A percentile compares a stretch with the other conserved stretches of the same genome.
Conservation (phyloP, 2,888 invertebrate species). For the Silvanus unidentatus region DNA sequence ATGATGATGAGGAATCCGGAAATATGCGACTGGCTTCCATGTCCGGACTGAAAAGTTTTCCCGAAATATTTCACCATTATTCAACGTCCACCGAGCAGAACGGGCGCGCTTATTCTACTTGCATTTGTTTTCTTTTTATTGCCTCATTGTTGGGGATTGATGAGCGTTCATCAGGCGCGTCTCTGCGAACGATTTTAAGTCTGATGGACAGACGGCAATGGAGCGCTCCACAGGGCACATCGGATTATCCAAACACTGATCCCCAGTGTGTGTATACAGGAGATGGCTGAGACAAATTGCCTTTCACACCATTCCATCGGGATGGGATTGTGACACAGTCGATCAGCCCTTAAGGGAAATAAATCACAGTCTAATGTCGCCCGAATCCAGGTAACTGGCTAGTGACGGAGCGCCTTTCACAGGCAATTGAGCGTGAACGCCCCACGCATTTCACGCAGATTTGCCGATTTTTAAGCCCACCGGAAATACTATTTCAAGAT, state of each 20-base stretch:
- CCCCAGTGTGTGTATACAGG: constrained; percentile 18
- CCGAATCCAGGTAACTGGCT: constrained; percentile 19
- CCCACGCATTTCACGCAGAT: constrained; percentile 45
- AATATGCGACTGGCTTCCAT: constrained; percentile 35
- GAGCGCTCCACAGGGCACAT: constrained; percentile 19
- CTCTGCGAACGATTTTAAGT: constrained; percentile 26
- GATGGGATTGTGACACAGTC: too few species aligned
- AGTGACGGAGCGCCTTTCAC: constrained; percentile 32
- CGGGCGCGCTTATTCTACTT: constrained; percentile 23
- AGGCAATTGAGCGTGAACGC: constrained; percentile 45
- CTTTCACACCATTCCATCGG: constrained; percentile 36
- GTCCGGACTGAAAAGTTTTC: constrained; percentile 34
- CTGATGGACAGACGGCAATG: constrained; percentile 30
- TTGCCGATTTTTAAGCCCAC: constrained; percentile 41
- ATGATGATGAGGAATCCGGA: too few species aligned
- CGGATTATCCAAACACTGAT: constrained; percentile 30
- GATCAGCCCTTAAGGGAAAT: too few species aligned
- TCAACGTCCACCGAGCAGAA: constrained; percentile 31
- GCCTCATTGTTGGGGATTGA: constrained; percentile 12
- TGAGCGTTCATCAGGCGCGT: constrained; percentile 27
- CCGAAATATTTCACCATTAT: constrained; percentile 36
- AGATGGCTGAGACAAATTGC: constrained; percentile 36
- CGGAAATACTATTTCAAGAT: constrained; percentile 31
- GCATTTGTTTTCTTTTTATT: constrained; percentile 13
- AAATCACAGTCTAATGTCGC: constrained; percentile 38